Conservation (phyloP, 2,888 invertebrate genomes). For the Phyllotreta cruciferae region DNA sequence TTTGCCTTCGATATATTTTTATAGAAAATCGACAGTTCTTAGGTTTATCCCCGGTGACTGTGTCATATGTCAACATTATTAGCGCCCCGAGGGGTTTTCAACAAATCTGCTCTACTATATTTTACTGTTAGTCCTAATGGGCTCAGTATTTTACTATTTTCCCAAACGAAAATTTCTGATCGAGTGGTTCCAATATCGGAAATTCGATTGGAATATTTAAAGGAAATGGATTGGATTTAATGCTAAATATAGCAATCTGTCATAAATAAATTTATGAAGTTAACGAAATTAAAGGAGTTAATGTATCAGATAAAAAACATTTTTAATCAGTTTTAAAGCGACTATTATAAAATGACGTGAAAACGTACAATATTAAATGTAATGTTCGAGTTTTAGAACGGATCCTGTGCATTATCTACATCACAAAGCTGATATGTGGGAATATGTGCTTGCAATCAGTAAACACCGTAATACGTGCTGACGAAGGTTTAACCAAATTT, state of each 20-base stretch:
- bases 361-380: no score
- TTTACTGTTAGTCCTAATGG: constrained; percentile 48
- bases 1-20: constrained; percentile 27
- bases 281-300: no score
- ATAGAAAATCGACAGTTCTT: constrained; percentile 27
- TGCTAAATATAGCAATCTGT: neutral
- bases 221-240: neutral
- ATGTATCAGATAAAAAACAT: no score
- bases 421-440: no score
- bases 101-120: constrained; percentile 50
- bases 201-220: constrained; percentile 3
- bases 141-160: constrained; percentile 44
- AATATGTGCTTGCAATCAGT: constrained; percentile 4
- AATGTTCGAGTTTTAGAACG: no score
- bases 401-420: no score
- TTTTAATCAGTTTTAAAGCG: no score
- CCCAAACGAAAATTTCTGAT: constrained; percentile 31
- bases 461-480: constrained; percentile 4
- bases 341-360: no score
- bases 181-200: constrained; percentile 11
- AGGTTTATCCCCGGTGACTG: constrained; percentile 25
- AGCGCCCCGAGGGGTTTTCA: constrained; percentile 48
- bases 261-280: no score
- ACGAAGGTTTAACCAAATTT: constrained; percentile 1
- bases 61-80: constrained; percentile 52